A percentile compares a stretch with the other conserved stretches of the same genome.
Evolutionary conservation across 2,113 vertebrate species (phyloP).

Genomic region (Parotia lawesii): DNA sequence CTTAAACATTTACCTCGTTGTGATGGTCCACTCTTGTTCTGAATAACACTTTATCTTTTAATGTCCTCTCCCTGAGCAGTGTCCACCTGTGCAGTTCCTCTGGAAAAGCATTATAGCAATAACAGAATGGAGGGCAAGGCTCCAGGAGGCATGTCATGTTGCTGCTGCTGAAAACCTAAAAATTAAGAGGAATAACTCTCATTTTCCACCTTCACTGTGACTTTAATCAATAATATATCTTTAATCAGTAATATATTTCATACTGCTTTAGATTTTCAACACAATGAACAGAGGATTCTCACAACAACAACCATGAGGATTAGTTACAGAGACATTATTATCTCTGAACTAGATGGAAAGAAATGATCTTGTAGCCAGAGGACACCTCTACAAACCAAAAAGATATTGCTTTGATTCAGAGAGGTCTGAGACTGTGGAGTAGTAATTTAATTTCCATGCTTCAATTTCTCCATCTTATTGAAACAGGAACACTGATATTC

Average conservation of each 20-base stretch:
- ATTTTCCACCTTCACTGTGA: not conserved
- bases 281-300: not conserved
- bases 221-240: not conserved
- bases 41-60: not conserved
- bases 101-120: not conserved
- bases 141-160: not conserved
- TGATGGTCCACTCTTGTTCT: not conserved
- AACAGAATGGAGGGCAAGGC: not conserved
- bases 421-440: not conserved
- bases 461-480: conserved; percentile 40
- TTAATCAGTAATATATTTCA: conserved; percentile 15
- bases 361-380: not conserved
- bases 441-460: conserved; percentile 45
- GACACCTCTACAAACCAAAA: conserved; percentile 8
- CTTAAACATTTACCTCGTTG: not conserved
- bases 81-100: not conserved
- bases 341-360: conserved; percentile 22
- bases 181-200: not conserved
- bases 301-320: conserved; percentile 18
- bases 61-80: not conserved
- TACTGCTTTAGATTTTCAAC: not conserved
- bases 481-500: not conserved
- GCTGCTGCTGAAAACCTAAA: not conserved
- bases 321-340: conserved; percentile 33
- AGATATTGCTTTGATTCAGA: conserved; percentile 38